Evolutionary conservation across 2,113 vertebrate genomes (phyloP), one percentile per base, ranked within the genome.

Genomic region (Apistogramma diplotaenia): DNA sequence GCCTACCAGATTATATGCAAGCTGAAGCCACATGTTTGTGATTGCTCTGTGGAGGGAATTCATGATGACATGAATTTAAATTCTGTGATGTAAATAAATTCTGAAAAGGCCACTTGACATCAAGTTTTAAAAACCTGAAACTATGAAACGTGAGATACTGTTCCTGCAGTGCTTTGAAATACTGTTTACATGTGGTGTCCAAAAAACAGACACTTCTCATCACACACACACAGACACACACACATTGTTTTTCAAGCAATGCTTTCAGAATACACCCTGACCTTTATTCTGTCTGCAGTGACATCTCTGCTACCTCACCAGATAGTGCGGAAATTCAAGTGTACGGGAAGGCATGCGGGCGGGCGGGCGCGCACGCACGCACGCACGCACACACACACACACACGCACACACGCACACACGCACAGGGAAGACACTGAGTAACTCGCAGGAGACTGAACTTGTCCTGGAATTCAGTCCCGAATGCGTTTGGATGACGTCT

Each of bases 251-350:
- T 88, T 84, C 2, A 8, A 70, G 81, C 78, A 43, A 76, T 23
- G 79, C 80, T 87, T 79, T 57, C 81, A 89, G 86, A 88, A 90
- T 86, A 89, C 89, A 85, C 83, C 59, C 85, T 92, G 93, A 93
- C 92, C 93, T 90, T 90, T 93, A 92, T 91, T 90, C 87, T 90
- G 88, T 90, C 85, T 85, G 80, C 79, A 84, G 85, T 90, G 90
- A 92, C 89, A 92, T 93, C 90, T 88, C 88, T 90, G 78, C 86
- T 78, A 87, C 91, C 87, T 92, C 79, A 90, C 76, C 70, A 92
- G 92, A 93, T 89, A 93, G 84, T 85, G 55, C 73, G 62, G 78
- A 88, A 87, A 89, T 81, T 76, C 85, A 87, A 91, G 82, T 80
- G 78, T 74, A 83, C 29, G 76, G 62, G 79, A 81, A 85, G 59